These are phyloP conservation scores for Microplitis mediator DNA, from an alignment of 1,140 invertebrate species.

Conservation along the genomic window DNA sequence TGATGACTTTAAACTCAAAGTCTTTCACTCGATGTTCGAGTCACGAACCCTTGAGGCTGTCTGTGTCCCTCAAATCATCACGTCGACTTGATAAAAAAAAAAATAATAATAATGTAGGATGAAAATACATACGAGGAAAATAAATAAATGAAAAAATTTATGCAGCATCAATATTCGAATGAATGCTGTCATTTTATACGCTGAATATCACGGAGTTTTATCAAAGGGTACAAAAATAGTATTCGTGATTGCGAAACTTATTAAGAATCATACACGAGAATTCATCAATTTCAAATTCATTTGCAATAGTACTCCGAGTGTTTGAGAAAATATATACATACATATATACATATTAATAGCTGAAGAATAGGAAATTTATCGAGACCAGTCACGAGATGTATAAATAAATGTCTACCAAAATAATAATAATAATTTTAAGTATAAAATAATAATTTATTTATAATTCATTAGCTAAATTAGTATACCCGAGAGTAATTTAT, in stretches of 20 bases:
- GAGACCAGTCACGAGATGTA: constrained; percentile 2
- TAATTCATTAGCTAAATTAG: constrained; percentile 7
- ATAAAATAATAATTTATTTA: constrained; percentile 1
- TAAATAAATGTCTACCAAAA: neutral
- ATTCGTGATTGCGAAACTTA: neutral
- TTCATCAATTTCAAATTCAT: constrained; percentile 2
- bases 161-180: neutral
- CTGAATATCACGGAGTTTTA: no score
- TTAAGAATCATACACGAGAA: neutral
- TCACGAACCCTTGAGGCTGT: constrained; percentile 37
- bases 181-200: neutral
- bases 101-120: neutral
- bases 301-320: neutral
- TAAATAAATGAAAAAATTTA: neutral
- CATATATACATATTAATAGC: constrained; percentile 7
- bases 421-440: neutral
- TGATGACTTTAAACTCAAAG: neutral
- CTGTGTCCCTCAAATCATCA: constrained; percentile 32
- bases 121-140: neutral
- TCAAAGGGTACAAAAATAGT: no score
- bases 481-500: neutral
- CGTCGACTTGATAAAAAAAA: neutral
- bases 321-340: neutral
- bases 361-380: neutral
- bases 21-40: constrained; percentile 34